Base-by-base conservation (phyloP, 2,797 vertebrate species). In the Mus minutoides region DNA sequence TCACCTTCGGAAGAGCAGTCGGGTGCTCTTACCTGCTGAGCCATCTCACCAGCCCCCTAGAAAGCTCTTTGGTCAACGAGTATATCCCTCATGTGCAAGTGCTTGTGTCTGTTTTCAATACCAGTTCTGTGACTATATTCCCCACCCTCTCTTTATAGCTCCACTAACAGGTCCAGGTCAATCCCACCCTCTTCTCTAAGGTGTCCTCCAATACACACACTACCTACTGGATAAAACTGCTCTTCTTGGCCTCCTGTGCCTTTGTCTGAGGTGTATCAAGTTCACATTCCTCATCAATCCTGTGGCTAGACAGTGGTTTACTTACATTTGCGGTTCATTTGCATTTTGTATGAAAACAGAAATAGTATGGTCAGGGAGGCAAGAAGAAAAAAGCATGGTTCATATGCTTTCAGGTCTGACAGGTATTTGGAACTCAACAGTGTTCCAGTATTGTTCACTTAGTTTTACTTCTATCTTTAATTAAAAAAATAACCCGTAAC, bases 381-480 rank as follows among this genome's bases (percentile, higher is more conserved):
- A 93, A 71, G 0, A 90, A 46, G 87, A 92, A 82, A 91, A 88
- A 0, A 80, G 85, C 6, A 91, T 58, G 29, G 73, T 49, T 88
- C 37, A 58, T 31, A 64, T 5, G 56, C 43, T 83, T 95, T 79
- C 77, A 90, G 31, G 49, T 31, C 54, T 7, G 82, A n/a, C 14
- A 78, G 19, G 58, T 58, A 6, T 37, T 46, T 93, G 31, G 49
- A 69, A 91, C 76, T 84, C 21, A 73, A 37, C 21, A 89, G 26
- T 84, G n/a, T 9, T 84, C 43, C 37, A 95, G 22, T 22, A 92
- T 0, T 49, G 40, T 26, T 76, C 7, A 58, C 62, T 86, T 19
- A 54, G 26, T 76, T 91, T 83, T 46, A 79, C 29, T 79, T 94
- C 43, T 76, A 94, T 6, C 31, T 91, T 93, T 90, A 94, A 90